Percentiles rank a stretch among this genome's conserved stretches.
Evolutionary conservation across 2,888 invertebrate species (phyloP).

Genomic region (Apomyelois bistriatella): DNA sequence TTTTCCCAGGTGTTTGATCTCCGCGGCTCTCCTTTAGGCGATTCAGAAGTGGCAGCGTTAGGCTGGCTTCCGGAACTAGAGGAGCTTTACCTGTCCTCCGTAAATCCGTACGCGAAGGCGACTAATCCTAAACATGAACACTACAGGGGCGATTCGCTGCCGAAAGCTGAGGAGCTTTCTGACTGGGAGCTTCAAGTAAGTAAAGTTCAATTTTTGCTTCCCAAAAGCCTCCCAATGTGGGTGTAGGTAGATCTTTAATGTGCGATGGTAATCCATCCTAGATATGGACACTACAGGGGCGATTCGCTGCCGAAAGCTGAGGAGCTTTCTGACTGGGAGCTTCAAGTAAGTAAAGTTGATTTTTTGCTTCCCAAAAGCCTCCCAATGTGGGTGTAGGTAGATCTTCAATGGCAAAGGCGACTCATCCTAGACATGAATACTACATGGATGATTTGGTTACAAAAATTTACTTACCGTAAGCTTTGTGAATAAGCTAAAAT

Average conservation of each 20-base stretch:
- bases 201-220: too few species aligned
- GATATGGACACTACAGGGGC: slow-evolving; percentile 33
- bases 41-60: slow-evolving; percentile 66
- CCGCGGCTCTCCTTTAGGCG: slow-evolving; percentile 61
- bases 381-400: too few species aligned
- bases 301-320: slow-evolving; percentile 17
- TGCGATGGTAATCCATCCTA: background rate
- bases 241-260: too few species aligned
- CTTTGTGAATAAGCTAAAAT: too few species aligned
- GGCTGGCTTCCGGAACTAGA: slow-evolving; percentile 58
- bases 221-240: too few species aligned
- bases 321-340: slow-evolving; percentile 14
- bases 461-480: too few species aligned
- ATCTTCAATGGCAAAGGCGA: background rate
- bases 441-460: slow-evolving; percentile 25
- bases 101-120: slow-evolving; percentile 16
- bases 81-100: slow-evolving; percentile 41
- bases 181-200: slow-evolving; percentile 18
- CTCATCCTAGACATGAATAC: slow-evolving; percentile 29
- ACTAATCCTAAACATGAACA: slow-evolving; percentile 29
- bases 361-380: too few species aligned
- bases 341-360: slow-evolving; percentile 19
- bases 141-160: slow-evolving; percentile 24
- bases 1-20: slow-evolving; percentile 65
- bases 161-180: slow-evolving; percentile 7